Percentiles rank a stretch among this genome's conserved stretches.
Conservation (phyloP, 2,888 invertebrate species). For the Aphodius sticticus region DNA sequence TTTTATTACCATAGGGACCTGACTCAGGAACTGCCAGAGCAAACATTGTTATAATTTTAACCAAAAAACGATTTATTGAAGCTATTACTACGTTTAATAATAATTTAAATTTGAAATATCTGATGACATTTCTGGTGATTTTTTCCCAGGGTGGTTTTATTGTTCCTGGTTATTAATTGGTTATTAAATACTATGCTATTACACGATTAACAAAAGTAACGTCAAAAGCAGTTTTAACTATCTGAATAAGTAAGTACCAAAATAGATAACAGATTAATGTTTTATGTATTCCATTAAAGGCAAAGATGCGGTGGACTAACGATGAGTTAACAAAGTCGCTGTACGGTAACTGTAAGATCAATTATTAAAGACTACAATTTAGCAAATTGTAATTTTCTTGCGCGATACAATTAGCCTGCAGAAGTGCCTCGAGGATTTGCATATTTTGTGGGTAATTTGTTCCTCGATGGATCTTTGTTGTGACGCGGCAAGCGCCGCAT, state of each 20-base stretch:
- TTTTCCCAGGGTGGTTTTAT: too few relatives aligned
- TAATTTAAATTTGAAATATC: too few relatives aligned
- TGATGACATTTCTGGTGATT: too few relatives aligned
- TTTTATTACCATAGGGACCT: too few relatives aligned
- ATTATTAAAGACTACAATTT: constrained; percentile 24
- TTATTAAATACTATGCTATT: too few relatives aligned
- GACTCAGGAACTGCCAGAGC: too few relatives aligned
- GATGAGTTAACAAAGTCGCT: constrained; percentile 13
- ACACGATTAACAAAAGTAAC: not conserved
- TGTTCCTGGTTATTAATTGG: too few relatives aligned
- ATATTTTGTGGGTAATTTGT: constrained; percentile 23
- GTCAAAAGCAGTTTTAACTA: not conserved
- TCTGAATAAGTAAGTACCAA: not conserved
- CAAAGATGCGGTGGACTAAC: not conserved
- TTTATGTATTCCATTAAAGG: constrained; percentile 22
- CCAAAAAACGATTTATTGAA: too few relatives aligned
- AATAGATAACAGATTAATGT: not conserved
- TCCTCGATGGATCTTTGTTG: constrained; percentile 15
- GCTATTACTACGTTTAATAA: too few relatives aligned
- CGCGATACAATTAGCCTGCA: constrained; percentile 13
- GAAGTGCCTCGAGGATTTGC: constrained; percentile 20
- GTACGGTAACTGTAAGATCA: constrained; percentile 20
- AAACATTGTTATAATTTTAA: too few relatives aligned
- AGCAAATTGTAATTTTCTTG: constrained; percentile 19
- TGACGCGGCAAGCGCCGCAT: constrained; percentile 11